A percentile compares a stretch with the other conserved stretches of the same genome.
Conservation (phyloP, 2,113 vertebrate species). For the Forbesichthys papilliferus region DNA sequence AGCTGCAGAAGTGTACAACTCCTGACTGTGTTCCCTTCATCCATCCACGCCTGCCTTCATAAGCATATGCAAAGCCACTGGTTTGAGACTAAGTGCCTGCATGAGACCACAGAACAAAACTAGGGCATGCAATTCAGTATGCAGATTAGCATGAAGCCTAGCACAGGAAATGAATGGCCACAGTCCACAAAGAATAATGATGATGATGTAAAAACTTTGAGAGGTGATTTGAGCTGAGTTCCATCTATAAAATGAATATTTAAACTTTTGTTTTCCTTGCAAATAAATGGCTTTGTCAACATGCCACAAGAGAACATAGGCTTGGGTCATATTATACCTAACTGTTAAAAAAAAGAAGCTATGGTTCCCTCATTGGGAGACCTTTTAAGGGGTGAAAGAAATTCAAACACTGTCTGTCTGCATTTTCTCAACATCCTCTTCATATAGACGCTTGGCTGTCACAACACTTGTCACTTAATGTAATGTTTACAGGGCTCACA, state of each 20-base stretch:
- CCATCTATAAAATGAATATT: background rate
- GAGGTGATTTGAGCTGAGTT: slow-evolving; percentile 37
- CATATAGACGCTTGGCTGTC: slow-evolving; percentile 63
- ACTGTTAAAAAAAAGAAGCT: slow-evolving; percentile 6
- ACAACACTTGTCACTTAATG: slow-evolving; percentile 67
- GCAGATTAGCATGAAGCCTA: slow-evolving; percentile 63
- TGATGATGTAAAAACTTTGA: slow-evolving; percentile 38
- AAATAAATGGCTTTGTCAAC: no score
- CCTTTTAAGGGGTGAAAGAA: slow-evolving; percentile 57
- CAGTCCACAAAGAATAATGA: slow-evolving; percentile 65
- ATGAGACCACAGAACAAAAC: slow-evolving; percentile 68
- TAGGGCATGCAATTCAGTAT: slow-evolving; percentile 69
- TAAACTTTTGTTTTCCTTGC: no score
- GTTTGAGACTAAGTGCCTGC: slow-evolving; percentile 68
- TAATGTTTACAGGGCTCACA: slow-evolving; percentile 65
- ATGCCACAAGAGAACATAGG: background rate
- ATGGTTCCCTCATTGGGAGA: slow-evolving; percentile 44
- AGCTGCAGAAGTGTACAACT: slow-evolving; percentile 10
- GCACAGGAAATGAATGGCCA: slow-evolving; percentile 69
- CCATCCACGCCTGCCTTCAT: slow-evolving; percentile 24
- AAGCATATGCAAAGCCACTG: slow-evolving; percentile 50
- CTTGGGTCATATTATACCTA: slow-evolving; percentile 19
- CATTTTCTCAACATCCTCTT: slow-evolving; percentile 54
- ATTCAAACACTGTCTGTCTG: slow-evolving; percentile 64
- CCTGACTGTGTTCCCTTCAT: background rate